These are phyloP conservation scores for Microcaecilia unicolor DNA, from an alignment of 2,797 vertebrate species.

Conservation along the genomic window DNA sequence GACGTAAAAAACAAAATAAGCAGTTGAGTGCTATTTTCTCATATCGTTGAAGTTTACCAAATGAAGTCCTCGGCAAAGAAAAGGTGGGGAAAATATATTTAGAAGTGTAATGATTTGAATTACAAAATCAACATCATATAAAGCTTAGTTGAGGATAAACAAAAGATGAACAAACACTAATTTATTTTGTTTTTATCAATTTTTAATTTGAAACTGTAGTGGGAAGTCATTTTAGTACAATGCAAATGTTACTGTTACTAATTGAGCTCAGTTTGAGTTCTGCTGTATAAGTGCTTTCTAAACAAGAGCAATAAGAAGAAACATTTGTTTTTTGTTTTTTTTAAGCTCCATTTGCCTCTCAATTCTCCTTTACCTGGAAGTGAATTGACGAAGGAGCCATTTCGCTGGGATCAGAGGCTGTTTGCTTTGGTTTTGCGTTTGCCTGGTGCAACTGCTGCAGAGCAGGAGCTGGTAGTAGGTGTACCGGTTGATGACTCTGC, in stretches of 20 bases:
- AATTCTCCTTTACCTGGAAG: slow-evolving; percentile 93
- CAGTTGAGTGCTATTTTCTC: too few relatives aligned
- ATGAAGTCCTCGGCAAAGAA: too few relatives aligned
- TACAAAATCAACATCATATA: neutral
- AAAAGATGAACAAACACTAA: too few relatives aligned
- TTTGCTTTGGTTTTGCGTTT: slow-evolving; percentile 87
- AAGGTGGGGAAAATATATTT: too few relatives aligned
- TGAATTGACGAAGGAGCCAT: slow-evolving; percentile 93
- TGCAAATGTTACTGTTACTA: neutral
- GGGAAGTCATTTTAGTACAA: neutral
- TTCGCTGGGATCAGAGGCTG: slow-evolving; percentile 94
- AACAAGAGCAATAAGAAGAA: neutral
- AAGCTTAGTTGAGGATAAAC: too few relatives aligned
- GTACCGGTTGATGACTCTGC: slow-evolving; percentile 86
- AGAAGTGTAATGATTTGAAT: too few relatives aligned
- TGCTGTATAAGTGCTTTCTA: neutral
- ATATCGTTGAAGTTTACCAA: too few relatives aligned
- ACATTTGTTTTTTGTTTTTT: slow-evolving; percentile 4
- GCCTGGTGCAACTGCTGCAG: slow-evolving; percentile 74
- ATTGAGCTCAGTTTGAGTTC: slow-evolving; percentile 1
- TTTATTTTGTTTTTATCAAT: too few relatives aligned
- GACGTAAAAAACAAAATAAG: too few relatives aligned
- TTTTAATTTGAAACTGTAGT: neutral
- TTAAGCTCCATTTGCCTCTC: slow-evolving; percentile 88
- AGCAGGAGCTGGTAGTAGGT: slow-evolving; percentile 73